These are phyloP conservation scores for Drosophila watanabei DNA, from an alignment of 1,140 invertebrate genomes.

Conservation along the genomic window DNA sequence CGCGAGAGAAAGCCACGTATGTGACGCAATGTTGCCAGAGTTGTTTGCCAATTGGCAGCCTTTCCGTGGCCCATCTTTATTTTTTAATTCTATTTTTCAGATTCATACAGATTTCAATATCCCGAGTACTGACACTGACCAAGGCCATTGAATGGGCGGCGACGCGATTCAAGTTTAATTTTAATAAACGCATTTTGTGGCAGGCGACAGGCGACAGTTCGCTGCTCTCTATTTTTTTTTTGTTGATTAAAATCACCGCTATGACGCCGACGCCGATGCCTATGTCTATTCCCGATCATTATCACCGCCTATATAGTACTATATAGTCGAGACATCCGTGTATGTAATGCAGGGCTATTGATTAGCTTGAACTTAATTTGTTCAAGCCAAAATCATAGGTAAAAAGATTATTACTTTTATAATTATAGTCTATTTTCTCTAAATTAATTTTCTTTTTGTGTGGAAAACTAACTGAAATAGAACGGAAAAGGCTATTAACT, in stretches of 20 bases:
- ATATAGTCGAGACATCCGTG: constrained; percentile 21
- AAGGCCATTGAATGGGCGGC: constrained; percentile 55
- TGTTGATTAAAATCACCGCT: constrained; percentile 69
- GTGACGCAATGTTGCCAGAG: constrained; percentile 57
- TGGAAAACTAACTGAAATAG: not conserved
- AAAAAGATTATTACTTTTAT: not conserved
- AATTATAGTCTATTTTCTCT: not conserved
- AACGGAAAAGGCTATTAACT: not conserved
- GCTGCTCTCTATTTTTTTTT: constrained; percentile 47
- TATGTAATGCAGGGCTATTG: constrained; percentile 41
- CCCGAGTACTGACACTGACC: constrained; percentile 63
- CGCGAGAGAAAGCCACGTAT: constrained; percentile 13
- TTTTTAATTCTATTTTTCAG: constrained; percentile 13
- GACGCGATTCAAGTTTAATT: constrained; percentile 55
- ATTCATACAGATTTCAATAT: constrained; percentile 24
- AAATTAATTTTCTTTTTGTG: not conserved
- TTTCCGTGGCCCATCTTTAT: constrained; percentile 25
- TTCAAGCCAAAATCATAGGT: not conserved
- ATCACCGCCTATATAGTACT: constrained; percentile 41
- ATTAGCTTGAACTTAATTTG: constrained; percentile 39
- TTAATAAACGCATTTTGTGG: constrained; percentile 73
- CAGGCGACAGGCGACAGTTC: constrained; percentile 57
- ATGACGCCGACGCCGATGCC: constrained; percentile 52
- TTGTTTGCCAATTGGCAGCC: constrained; percentile 57
- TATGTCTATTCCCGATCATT: constrained; percentile 59